Evolutionary conservation across 2,113 vertebrate species (phyloP).

Genomic region (Lynx canadensis): DNA sequence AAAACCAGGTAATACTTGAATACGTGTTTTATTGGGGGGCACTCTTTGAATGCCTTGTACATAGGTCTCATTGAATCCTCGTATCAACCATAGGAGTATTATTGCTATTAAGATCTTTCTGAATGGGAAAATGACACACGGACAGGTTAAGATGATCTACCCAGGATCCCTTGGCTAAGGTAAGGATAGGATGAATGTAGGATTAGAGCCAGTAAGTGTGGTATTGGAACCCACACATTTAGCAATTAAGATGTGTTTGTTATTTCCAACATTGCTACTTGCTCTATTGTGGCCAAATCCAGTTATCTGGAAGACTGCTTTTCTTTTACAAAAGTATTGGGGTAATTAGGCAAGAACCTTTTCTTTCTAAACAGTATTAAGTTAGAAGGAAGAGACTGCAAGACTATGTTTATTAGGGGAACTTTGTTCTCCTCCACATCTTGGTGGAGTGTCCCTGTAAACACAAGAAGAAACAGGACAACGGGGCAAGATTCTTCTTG

Average conservation of each 20-base stretch:
- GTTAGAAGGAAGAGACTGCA: not conserved
- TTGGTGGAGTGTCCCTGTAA: rapidly evolving
- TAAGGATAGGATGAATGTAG: not conserved
- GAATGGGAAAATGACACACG: not conserved
- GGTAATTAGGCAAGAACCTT: not conserved
- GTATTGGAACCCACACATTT: too few species aligned
- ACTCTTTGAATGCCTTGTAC: not conserved
- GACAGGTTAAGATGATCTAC: not conserved
- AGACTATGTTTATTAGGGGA: not conserved
- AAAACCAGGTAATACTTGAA: not conserved
- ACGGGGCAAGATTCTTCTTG: not conserved
- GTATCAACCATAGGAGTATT: not conserved
- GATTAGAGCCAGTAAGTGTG: not conserved
- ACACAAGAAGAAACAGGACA: not conserved
- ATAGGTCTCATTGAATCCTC: not conserved
- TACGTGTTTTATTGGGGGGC: not conserved
- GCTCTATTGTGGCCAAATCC: not conserved
- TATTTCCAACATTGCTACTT: not conserved
- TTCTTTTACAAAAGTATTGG: not conserved
- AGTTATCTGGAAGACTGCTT: not conserved
- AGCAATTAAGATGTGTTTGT: not conserved
- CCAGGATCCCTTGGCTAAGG: not conserved
- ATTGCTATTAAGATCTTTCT: not conserved
- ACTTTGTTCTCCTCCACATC: not conserved
- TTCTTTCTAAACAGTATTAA: not conserved